These are phyloP conservation scores for Phainopepla nitens DNA, from an alignment of 2,113 vertebrate species.

Conservation along the genomic window DNA sequence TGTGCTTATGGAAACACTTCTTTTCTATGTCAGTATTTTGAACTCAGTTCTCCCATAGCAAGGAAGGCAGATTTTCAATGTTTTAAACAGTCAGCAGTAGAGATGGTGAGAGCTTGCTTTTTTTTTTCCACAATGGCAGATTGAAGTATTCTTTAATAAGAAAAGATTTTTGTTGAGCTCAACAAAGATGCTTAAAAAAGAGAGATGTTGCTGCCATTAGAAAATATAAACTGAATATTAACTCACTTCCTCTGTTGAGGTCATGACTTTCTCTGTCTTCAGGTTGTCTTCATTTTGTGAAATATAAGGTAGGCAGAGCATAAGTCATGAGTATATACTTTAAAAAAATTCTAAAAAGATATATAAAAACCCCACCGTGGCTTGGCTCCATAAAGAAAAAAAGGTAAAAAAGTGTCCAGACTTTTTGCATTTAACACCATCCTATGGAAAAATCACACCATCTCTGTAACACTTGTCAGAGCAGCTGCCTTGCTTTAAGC, in stretches of 20 bases:
- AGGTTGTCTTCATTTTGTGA: background rate
- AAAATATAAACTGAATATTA: background rate
- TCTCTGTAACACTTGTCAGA: background rate
- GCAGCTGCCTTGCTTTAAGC: background rate
- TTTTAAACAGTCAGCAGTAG: background rate
- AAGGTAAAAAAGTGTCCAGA: background rate
- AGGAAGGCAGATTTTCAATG: background rate
- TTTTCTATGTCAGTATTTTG: background rate
- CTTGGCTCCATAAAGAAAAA: background rate
- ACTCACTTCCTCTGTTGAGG: background rate
- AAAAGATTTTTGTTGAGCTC: background rate
- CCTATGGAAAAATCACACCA: background rate
- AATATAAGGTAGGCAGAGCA: background rate
- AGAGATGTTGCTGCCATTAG: background rate
- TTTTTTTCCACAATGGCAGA: background rate
- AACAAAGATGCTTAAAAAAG: background rate
- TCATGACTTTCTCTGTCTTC: background rate
- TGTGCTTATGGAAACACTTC: background rate
- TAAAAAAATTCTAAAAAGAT: background rate
- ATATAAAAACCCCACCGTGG: fast-evolving
- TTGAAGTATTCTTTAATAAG: background rate
- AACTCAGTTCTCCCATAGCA: background rate
- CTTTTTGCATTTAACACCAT: background rate
- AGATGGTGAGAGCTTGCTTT: background rate
- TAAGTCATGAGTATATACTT: background rate